A percentile compares a stretch with the other conserved stretches of the same genome.
Conservation (phyloP, 2,888 invertebrate species). For the Macroteleia sp. region DNA sequence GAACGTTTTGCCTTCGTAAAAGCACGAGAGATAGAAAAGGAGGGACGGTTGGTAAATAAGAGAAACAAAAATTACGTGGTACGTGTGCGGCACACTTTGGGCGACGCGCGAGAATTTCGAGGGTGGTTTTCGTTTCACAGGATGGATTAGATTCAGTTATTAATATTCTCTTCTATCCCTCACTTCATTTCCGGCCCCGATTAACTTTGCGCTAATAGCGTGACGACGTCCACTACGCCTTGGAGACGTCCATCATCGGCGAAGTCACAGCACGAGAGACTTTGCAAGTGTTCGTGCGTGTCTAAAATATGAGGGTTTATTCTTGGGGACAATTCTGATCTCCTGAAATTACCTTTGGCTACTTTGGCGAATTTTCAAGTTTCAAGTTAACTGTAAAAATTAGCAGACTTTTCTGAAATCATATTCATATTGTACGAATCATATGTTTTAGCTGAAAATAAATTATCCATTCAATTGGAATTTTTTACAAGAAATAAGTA, state of each 20-base stretch:
- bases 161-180: conserved; percentile 82
- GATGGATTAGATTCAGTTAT: conserved; percentile 83
- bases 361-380: conserved; percentile 57
- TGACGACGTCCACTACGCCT: conserved; percentile 79
- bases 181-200: conserved; percentile 82
- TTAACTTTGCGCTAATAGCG: conserved; percentile 81
- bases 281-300: conserved; percentile 65
- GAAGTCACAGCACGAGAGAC: conserved; percentile 61
- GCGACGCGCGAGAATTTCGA: conserved; percentile 66
- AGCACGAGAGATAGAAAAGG: conserved; percentile 26
- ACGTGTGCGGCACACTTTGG: conserved; percentile 45
- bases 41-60: conserved; percentile 18
- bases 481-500: too few species aligned
- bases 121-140: conserved; percentile 78
- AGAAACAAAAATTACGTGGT: conserved; percentile 35
- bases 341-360: conserved; percentile 60
- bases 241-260: conserved; percentile 68
- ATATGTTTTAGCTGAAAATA: background rate
- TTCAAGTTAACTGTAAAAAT: conserved; percentile 29
- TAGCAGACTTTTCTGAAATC: conserved; percentile 4
- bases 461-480: background rate
- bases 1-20: conserved; percentile 64
- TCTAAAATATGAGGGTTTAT: conserved; percentile 66
- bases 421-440: background rate
- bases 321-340: conserved; percentile 66